These are phyloP conservation scores for Myzus persicae DNA, from an alignment of 1,140 invertebrate genomes.

Conservation along the genomic window DNA sequence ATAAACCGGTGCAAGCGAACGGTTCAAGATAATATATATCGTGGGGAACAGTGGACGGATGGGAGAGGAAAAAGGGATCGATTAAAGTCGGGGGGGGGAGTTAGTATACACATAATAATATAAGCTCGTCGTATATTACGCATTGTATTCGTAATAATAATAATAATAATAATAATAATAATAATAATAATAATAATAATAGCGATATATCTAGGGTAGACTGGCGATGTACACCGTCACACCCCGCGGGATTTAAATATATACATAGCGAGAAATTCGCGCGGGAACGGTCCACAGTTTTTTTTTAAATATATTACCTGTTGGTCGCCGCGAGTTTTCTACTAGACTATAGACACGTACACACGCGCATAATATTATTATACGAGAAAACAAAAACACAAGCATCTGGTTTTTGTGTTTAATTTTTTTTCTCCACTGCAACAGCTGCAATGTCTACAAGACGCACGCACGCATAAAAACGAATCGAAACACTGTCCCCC, in stretches of 20 bases:
- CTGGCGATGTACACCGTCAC: not conserved
- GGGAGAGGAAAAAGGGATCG: not conserved
- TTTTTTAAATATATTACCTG: constrained; percentile 12
- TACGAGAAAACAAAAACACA: not conserved
- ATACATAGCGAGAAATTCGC: not conserved
- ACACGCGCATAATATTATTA: not conserved
- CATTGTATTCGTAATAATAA: not conserved
- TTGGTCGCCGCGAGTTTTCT: not conserved
- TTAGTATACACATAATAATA: not conserved
- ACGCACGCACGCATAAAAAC: not conserved
- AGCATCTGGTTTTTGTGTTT: constrained; percentile 9
- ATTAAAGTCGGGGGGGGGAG: not conserved
- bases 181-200: constrained; percentile 1
- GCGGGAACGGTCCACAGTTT: not conserved
- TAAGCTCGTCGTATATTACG: not conserved
- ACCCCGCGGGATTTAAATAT: not conserved
- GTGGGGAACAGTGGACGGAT: not conserved
- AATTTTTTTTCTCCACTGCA: not conserved
- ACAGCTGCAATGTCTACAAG: not conserved
- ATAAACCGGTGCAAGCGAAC: not conserved
- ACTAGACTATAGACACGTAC: not conserved
- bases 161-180: not conserved
- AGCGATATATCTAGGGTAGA: not conserved
- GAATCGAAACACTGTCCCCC: not conserved
- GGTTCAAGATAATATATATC: not conserved